Evolutionary conservation across 2,113 vertebrate genomes (phyloP).

Genomic region (Anoplopoma fimbria): DNA sequence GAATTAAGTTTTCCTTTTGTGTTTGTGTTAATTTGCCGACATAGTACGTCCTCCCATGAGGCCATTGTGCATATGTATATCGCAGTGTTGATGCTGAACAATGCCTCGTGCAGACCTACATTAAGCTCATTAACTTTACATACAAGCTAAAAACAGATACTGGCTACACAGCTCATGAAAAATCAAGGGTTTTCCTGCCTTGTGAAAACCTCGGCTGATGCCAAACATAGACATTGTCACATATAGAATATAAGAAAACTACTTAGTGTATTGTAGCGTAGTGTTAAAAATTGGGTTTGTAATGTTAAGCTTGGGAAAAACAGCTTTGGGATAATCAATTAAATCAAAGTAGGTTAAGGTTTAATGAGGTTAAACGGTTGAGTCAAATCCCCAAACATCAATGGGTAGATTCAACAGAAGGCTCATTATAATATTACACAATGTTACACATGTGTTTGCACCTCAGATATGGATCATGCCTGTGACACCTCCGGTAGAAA

Average conservation of each 20-base stretch:
- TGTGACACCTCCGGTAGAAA: constrained; percentile 3
- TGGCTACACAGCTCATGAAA: not conserved
- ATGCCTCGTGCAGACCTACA: not conserved
- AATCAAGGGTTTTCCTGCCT: not conserved
- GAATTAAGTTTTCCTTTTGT: not conserved
- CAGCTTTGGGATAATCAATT: not conserved
- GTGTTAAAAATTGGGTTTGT: not conserved
- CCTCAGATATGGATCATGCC: constrained; percentile 25
- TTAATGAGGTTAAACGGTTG: not conserved
- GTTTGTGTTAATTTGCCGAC: not conserved
- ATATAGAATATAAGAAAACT: not conserved
- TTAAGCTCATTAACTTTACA: not conserved
- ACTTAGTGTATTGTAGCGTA: too few species aligned
- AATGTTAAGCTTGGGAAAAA: not conserved
- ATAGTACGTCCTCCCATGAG: too few species aligned
- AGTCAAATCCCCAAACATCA: not conserved
- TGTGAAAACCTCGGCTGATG: not conserved
- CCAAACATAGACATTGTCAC: not conserved
- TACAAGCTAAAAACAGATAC: not conserved
- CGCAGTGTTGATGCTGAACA: not conserved
- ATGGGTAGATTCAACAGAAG: constrained; percentile 4
- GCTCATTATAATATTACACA: constrained; percentile 19
- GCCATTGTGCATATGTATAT: too few species aligned
- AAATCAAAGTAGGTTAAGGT: not conserved
- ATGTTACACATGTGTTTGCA: constrained; percentile 9